These are phyloP conservation scores for Caenorhabditis sp. DNA, from an alignment of 2,888 invertebrate genomes.

Conservation along the genomic window DNA sequence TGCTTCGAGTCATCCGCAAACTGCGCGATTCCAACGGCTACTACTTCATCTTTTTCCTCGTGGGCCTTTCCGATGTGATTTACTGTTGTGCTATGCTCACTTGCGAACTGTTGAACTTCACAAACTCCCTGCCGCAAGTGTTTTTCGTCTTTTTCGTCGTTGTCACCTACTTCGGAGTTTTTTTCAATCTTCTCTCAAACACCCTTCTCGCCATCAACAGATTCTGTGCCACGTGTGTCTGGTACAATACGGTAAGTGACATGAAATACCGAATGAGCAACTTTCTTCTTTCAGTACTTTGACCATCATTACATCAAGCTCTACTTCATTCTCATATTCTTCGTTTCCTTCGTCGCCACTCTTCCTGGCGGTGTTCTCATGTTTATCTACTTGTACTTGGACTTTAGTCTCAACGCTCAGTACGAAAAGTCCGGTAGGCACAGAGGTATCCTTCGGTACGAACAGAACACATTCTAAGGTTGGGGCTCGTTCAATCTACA, in stretches of 20 bases:
- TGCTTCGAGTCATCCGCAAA: constrained; percentile 20
- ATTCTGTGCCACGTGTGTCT: constrained; percentile 32
- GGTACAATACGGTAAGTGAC: constrained; percentile 23
- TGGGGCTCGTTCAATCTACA: constrained; percentile 20
- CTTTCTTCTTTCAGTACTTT: constrained; percentile 13
- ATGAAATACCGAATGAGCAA: neutral
- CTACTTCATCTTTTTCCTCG: constrained; percentile 23
- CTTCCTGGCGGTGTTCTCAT: constrained; percentile 33
- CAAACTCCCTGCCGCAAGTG: constrained; percentile 3
- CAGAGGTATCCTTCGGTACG: neutral
- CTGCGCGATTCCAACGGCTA: constrained; percentile 6
- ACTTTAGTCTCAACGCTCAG: constrained; percentile 9
- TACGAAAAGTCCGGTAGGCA: constrained; percentile 8
- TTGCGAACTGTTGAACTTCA: constrained; percentile 17
- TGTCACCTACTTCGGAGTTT: constrained; percentile 29
- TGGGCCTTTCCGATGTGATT: constrained; percentile 17
- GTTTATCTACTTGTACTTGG: constrained; percentile 7
- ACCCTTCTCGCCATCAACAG: constrained; percentile 17
- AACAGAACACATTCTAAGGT: neutral
- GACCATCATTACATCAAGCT: constrained; percentile 6
- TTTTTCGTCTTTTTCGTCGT: constrained; percentile 19
- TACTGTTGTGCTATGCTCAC: constrained; percentile 16
- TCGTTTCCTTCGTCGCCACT: constrained; percentile 8
- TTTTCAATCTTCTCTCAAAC: constrained; percentile 33
- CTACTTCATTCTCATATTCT: constrained; percentile 19